Evolutionary conservation across 2,888 invertebrate species (phyloP).

Genomic region (Piscicola geometra): DNA sequence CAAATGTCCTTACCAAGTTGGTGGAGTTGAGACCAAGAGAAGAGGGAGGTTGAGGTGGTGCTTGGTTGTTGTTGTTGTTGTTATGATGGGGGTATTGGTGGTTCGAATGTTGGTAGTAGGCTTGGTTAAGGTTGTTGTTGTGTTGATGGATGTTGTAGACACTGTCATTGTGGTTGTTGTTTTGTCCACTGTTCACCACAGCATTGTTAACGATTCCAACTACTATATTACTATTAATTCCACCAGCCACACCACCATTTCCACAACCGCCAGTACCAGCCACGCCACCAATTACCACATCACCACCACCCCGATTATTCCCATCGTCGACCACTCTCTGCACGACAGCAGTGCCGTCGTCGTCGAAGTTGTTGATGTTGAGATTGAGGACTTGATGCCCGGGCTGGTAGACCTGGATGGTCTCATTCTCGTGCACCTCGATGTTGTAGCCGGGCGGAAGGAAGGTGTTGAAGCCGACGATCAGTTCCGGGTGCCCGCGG

Average conservation of each 20-base stretch:
- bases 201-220: conserved; percentile 3
- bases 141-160: background rate
- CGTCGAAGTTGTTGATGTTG: background rate
- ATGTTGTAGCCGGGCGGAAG: conserved; percentile 65
- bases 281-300: background rate
- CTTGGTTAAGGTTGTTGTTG: background rate
- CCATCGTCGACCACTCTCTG: too few relatives aligned
- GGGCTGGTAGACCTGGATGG: conserved; percentile 54
- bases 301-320: too few relatives aligned
- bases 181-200: background rate
- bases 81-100: conserved; percentile 5
- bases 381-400: conserved; percentile 43
- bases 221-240: background rate
- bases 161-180: background rate
- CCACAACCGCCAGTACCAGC: background rate
- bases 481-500: conserved; percentile 74
- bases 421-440: conserved; percentile 82
- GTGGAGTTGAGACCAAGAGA: background rate
- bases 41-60: background rate
- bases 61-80: conserved; percentile 14
- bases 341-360: background rate
- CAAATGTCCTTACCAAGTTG: too few relatives aligned
- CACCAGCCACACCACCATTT: background rate
- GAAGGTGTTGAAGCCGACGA: conserved; percentile 45
- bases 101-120: background rate